Conservation (phyloP, 2,797 vertebrate species). For the Cheirogaleus major region DNA sequence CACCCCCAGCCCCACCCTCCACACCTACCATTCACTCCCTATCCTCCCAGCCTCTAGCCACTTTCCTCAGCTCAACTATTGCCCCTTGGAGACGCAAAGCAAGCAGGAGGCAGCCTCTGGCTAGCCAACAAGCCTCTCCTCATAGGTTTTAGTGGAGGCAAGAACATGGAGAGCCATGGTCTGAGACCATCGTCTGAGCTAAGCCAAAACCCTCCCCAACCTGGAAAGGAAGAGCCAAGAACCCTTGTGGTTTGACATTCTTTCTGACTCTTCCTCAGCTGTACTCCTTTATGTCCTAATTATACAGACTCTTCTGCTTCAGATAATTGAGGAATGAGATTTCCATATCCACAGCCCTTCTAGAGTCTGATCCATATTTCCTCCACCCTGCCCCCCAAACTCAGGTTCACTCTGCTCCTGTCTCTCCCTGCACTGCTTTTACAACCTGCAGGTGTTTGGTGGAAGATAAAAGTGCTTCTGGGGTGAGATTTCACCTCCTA, state of each 20-base stretch:
- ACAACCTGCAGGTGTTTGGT: constrained; percentile 87
- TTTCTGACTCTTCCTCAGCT: constrained; percentile 39
- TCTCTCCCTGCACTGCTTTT: constrained; percentile 82
- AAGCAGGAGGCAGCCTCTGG: neutral
- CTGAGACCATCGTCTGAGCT: neutral
- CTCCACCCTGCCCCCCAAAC: neutral
- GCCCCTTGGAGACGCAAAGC: constrained; percentile 6
- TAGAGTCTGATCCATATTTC: neutral
- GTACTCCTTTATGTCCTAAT: constrained; percentile 26
- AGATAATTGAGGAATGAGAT: constrained; percentile 45
- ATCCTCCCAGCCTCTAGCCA: neutral
- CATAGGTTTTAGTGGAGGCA: neutral
- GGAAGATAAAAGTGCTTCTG: constrained; percentile 88
- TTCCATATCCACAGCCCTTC: constrained; percentile 28
- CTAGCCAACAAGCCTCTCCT: neutral
- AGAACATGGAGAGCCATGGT: neutral
- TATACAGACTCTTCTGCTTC: constrained; percentile 19
- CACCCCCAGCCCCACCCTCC: neutral
- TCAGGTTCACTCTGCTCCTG: neutral
- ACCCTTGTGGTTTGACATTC: neutral
- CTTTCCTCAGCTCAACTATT: neutral
- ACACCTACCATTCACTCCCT: neutral
- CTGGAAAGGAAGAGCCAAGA: neutral
- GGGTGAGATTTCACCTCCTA: constrained; percentile 84
- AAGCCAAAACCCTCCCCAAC: neutral